Evolutionary conservation across 2,113 vertebrate species (phyloP).

Genomic region (Heterotilapia buettikoferi): DNA sequence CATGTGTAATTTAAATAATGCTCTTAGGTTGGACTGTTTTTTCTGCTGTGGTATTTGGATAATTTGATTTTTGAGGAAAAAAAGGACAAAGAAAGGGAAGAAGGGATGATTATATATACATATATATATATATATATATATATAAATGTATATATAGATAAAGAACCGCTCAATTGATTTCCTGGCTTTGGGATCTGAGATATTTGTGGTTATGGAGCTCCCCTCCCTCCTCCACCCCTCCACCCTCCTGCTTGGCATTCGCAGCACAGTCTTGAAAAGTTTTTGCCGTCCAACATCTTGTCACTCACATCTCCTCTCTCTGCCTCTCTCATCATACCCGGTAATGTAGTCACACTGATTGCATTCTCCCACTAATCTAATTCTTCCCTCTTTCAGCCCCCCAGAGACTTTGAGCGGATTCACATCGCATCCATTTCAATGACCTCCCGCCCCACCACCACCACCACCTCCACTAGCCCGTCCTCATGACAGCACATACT

Average conservation of each 20-base stretch:
- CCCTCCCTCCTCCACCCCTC: background rate
- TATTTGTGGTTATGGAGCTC: slow-evolving; percentile 48
- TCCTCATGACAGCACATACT: slow-evolving; percentile 46
- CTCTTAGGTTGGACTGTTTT: slow-evolving; percentile 30
- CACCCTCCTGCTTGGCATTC: background rate
- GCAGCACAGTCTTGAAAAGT: slow-evolving; percentile 23
- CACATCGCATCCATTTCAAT: slow-evolving; percentile 52
- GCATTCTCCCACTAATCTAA: slow-evolving; percentile 64
- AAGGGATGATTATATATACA: background rate
- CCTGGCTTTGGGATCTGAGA: slow-evolving; percentile 22
- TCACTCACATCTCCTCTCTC: slow-evolving; percentile 36
- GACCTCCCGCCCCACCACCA: background rate
- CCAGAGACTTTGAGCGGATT: slow-evolving; percentile 49
- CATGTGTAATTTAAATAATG: slow-evolving; percentile 41
- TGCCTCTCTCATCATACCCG: slow-evolving; percentile 39
- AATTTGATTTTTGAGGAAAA: slow-evolving; percentile 31
- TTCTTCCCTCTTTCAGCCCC: slow-evolving; percentile 51
- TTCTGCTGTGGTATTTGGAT: slow-evolving; percentile 19
- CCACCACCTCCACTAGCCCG: background rate
- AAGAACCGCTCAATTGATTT: slow-evolving; percentile 52
- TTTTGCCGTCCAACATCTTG: slow-evolving; percentile 46
- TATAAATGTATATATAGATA: background rate
- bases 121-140: background rate
- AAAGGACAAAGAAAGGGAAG: background rate
- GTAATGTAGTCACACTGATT: slow-evolving; percentile 68